Percentiles rank a stretch among this genome's conserved stretches.
These are phyloP conservation scores for Hydrophis major DNA, from an alignment of 2,797 vertebrate genomes.

Conservation along the genomic window DNA sequence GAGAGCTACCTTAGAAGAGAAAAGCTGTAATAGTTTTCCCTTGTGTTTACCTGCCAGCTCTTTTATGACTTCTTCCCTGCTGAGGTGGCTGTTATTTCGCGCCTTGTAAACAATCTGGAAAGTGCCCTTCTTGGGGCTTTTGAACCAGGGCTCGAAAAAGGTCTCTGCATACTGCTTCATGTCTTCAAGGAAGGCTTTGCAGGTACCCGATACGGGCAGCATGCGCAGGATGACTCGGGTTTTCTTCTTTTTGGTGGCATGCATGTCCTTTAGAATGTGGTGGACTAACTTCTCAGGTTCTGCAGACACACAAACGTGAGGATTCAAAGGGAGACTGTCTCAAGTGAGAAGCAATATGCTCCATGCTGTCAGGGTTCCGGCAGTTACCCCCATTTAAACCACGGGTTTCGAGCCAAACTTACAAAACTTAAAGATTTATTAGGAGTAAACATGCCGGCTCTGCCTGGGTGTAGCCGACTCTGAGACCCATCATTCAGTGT, in stretches of 20 bases:
- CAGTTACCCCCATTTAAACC: too few species aligned
- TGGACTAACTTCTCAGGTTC: conserved; percentile 91
- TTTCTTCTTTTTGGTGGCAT: conserved; percentile 89
- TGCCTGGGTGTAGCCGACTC: too few species aligned
- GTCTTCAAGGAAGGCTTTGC: conserved; percentile 91
- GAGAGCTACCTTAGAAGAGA: not conserved
- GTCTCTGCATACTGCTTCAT: conserved; percentile 86
- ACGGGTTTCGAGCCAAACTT: too few species aligned
- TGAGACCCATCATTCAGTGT: too few species aligned
- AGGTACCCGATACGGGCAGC: conserved; percentile 91
- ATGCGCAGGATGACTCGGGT: conserved; percentile 88
- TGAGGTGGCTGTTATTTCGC: conserved; percentile 91
- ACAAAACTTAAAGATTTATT: too few species aligned
- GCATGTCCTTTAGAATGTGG: conserved; percentile 88
- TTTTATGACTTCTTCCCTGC: conserved; percentile 90
- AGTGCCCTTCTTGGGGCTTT: conserved; percentile 84
- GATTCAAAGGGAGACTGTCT: not conserved
- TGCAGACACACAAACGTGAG: conserved; percentile 49
- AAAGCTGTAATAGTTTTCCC: too few species aligned
- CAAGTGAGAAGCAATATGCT: not conserved
- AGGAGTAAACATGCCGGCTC: too few species aligned
- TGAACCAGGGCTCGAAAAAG: conserved; percentile 93
- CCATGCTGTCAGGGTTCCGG: too few species aligned
- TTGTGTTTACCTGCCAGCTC: conserved; percentile 82
- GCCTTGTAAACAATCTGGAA: conserved; percentile 94